A percentile compares a stretch with the other conserved stretches of the same genome.
Evolutionary conservation across 30 jellyfish, hydroid and myxozoan species (phyloP).

Genomic region (Aurelia sp.): DNA sequence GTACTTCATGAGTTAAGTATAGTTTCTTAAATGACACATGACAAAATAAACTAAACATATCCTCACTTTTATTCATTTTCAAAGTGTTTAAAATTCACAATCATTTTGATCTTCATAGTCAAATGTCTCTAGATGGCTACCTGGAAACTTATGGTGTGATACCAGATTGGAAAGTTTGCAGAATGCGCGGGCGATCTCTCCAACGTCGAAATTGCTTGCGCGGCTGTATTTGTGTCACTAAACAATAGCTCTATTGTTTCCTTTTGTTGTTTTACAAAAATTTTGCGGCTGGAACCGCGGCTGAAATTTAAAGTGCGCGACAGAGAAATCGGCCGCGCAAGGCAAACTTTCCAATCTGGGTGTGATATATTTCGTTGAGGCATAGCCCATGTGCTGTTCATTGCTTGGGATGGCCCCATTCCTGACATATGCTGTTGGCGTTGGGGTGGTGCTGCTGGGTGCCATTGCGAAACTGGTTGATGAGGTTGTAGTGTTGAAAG

Average conservation of each 20-base stretch:
- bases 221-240: no score
- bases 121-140: not conserved
- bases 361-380: conserved; percentile 2
- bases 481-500: conserved; percentile 14
- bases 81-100: not conserved
- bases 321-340: no score
- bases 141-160: conserved; percentile 1
- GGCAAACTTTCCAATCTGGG: no score
- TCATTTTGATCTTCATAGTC: not conserved
- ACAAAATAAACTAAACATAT: not conserved
- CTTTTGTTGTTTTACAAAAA: no score
- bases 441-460: conserved; percentile 5
- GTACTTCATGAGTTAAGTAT: no score
- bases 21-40: no score
- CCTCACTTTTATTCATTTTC: not conserved
- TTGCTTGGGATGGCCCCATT: conserved; percentile 11
- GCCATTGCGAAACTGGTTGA: conserved; percentile 24
- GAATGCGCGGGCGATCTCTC: no score
- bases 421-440: not conserved
- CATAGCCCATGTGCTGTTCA: conserved; percentile 8
- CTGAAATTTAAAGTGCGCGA: no score
- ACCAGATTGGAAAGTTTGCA: no score
- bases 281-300: no score
- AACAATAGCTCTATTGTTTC: no score
- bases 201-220: no score